These are phyloP conservation scores for Lasioglossum leucozonium DNA, from an alignment of 2,888 invertebrate genomes.

Conservation along the genomic window DNA sequence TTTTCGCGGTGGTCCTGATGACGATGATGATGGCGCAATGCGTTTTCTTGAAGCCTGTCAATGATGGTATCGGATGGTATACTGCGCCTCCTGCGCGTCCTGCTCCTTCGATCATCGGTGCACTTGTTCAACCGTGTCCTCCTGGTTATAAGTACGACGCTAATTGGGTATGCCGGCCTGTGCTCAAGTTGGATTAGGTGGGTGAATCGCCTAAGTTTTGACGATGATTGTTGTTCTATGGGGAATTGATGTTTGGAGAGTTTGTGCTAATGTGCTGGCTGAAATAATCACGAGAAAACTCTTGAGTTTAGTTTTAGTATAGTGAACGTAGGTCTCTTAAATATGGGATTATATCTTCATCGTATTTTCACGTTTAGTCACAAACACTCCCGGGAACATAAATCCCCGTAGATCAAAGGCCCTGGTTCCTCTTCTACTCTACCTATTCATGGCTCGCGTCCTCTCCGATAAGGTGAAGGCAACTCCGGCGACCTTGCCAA, in stretches of 20 bases:
- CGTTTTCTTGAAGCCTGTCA: not conserved
- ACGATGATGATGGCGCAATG: not conserved
- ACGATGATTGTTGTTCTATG: not conserved
- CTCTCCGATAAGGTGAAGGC: not conserved
- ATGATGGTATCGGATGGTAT: no score
- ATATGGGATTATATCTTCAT: no score
- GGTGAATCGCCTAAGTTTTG: not conserved
- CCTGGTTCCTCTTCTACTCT: no score
- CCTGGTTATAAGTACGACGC: not conserved
- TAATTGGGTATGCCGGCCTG: accelerated
- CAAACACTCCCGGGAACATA: no score
- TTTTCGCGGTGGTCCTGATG: not conserved
- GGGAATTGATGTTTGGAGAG: not conserved
- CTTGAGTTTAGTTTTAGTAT: no score
- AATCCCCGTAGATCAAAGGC: no score
- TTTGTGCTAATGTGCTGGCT: not conserved
- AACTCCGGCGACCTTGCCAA: not conserved
- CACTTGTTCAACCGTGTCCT: not conserved
- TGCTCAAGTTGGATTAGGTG: not conserved
- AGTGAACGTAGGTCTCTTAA: no score
- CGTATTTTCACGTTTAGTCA: no score
- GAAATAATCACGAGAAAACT: not conserved
- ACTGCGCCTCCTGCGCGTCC: no score
- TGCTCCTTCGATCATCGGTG: not conserved
- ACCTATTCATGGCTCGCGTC: no score